These are phyloP conservation scores for Anser cygnoides DNA, from an alignment of 2,113 vertebrate species.

Conservation along the genomic window DNA sequence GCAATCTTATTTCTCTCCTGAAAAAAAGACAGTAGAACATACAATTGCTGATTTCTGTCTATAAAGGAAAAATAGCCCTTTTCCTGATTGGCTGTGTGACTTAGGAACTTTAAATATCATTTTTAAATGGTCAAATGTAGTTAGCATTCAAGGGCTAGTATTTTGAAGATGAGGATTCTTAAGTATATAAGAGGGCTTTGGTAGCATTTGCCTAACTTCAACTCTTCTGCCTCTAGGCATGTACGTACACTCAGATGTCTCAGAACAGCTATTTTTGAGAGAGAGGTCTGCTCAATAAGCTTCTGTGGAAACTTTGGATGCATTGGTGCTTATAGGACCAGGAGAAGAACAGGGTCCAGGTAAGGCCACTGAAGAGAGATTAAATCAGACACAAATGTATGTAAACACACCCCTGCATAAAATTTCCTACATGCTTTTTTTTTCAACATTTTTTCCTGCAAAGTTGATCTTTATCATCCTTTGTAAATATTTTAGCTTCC, in stretches of 20 bases:
- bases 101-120: neutral
- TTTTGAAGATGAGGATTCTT: neutral
- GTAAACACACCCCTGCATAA: neutral
- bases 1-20: neutral
- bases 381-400: neutral
- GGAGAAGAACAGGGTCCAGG: neutral
- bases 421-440: neutral
- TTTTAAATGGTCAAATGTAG: neutral
- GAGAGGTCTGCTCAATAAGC: accelerated
- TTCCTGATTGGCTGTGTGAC: neutral
- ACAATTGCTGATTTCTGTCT: neutral
- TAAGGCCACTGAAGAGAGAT: neutral
- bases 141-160: neutral
- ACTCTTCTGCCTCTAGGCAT: neutral
- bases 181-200: neutral
- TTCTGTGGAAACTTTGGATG: neutral
- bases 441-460: neutral
- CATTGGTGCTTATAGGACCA: neutral
- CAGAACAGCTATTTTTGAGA: neutral
- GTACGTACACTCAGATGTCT: neutral
- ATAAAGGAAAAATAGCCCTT: neutral
- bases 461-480: neutral
- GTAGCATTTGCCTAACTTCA: neutral
- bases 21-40: neutral
- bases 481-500: neutral